A percentile compares a stretch with the other conserved stretches of the same genome.
These are phyloP conservation scores for Drosophila seclusa DNA, from an alignment of 2,888 invertebrate species.

Conservation along the genomic window DNA sequence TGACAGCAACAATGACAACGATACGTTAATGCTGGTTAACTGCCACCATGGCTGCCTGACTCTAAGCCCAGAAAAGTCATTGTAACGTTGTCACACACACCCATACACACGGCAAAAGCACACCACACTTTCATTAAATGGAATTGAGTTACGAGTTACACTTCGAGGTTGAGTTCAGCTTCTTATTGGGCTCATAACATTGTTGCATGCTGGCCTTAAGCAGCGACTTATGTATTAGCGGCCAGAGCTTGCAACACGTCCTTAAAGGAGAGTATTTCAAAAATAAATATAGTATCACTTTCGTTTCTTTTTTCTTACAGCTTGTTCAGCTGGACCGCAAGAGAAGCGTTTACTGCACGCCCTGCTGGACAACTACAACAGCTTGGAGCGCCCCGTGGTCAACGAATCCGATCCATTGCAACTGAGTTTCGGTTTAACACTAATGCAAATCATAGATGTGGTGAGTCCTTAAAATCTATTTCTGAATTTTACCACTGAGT, in stretches of 20 bases:
- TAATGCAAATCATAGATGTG: conserved; percentile 99
- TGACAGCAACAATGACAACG: conserved; percentile 59
- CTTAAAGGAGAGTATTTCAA: not conserved
- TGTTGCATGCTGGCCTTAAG: conserved; percentile 14
- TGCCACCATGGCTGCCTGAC: conserved; percentile 54
- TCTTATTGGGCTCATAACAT: conserved; percentile 34
- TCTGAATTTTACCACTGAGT: not conserved
- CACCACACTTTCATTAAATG: conserved; percentile 27
- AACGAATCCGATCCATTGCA: conserved; percentile 98
- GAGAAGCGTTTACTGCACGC: conserved; percentile 96
- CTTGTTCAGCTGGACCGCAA: conserved; percentile 94
- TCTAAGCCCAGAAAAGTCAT: conserved; percentile 41
- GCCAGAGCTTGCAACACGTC: not conserved
- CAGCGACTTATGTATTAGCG: conserved; percentile 9
- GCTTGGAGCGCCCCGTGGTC: conserved; percentile 96
- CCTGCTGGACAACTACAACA: conserved; percentile 96
- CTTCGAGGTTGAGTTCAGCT: conserved; percentile 25
- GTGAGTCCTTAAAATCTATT: conserved; percentile 86
- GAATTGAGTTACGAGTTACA: conserved; percentile 44
- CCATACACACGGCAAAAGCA: not conserved
- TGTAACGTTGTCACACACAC: conserved; percentile 16
- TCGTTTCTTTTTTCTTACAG: conserved; percentile 85
- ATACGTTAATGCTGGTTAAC: conserved; percentile 68
- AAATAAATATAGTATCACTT: not conserved
- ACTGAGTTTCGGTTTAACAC: conserved; percentile 97